A percentile compares a stretch with the other conserved stretches of the same genome.
Evolutionary conservation across 2,888 invertebrate species (phyloP).

Genomic region (Periphyllus acericola): DNA sequence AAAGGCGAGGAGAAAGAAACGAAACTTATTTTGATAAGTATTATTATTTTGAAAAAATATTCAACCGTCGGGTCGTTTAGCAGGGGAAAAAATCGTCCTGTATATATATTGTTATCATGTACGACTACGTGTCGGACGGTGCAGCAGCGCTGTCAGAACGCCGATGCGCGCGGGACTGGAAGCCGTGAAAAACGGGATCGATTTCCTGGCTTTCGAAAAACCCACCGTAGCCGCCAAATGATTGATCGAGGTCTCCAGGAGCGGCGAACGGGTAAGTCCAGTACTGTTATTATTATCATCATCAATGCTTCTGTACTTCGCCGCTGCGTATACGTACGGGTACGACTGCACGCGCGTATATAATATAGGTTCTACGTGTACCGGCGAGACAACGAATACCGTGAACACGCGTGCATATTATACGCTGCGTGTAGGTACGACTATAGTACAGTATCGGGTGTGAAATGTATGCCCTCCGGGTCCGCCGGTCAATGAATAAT

Average conservation of each 20-base stretch:
- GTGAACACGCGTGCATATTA: background rate
- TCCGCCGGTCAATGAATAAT: conserved; percentile 11
- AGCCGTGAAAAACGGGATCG: background rate
- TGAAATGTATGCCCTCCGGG: conserved; percentile 27
- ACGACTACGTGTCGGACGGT: too few species aligned
- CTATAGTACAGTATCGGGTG: background rate
- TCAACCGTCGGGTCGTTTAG: too few species aligned
- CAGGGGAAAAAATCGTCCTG: too few species aligned
- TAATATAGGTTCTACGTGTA: too few species aligned
- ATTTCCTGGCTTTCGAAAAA: background rate
- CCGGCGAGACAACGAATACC: too few species aligned
- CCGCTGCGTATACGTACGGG: too few species aligned
- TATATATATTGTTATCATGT: too few species aligned
- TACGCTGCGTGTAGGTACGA: background rate
- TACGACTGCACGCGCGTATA: too few species aligned
- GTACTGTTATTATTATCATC: background rate
- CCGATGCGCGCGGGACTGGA: background rate
- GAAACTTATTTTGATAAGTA: too few species aligned
- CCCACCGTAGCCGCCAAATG: background rate
- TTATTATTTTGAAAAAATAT: too few species aligned
- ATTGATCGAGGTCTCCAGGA: conserved; percentile 31
- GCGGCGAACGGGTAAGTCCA: background rate
- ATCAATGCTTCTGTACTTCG: background rate
- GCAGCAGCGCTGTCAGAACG: background rate
- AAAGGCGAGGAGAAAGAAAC: too few species aligned